Evolutionary conservation across 2,797 vertebrate species (phyloP).

Genomic region (Amblyopsis hoosieri): DNA sequence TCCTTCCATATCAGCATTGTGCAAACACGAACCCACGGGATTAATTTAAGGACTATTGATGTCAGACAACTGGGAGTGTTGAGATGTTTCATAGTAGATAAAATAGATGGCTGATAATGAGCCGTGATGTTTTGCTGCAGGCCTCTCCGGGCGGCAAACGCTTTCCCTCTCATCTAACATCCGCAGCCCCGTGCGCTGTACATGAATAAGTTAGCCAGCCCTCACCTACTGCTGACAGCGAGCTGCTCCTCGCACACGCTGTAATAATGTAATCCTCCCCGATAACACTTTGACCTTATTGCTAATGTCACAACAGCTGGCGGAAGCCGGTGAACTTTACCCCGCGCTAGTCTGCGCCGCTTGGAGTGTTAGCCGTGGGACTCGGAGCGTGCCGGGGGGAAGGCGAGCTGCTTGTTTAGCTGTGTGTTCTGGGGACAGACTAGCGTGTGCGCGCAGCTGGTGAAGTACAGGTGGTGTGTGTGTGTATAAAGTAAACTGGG

Average conservation of each 20-base stretch:
- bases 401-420: slow-evolving; percentile 56
- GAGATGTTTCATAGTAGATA: slow-evolving; percentile 71
- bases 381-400: slow-evolving; percentile 48
- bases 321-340: slow-evolving; percentile 75
- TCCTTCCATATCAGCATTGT: slow-evolving; percentile 71
- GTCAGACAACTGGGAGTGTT: slow-evolving; percentile 74
- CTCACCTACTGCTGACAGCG: slow-evolving; percentile 18
- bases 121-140: slow-evolving; percentile 56
- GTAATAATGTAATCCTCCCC: slow-evolving; percentile 63
- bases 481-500: slow-evolving; percentile 55
- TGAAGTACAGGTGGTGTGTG: slow-evolving; percentile 59
- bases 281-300: slow-evolving; percentile 75
- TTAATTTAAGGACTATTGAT: slow-evolving; percentile 74
- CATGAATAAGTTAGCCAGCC: slow-evolving; percentile 46
- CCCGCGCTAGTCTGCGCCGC: slow-evolving; percentile 63
- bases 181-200: slow-evolving; percentile 31
- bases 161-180: slow-evolving; percentile 63
- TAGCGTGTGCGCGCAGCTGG: slow-evolving; percentile 56
- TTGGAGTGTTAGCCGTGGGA: slow-evolving; percentile 63
- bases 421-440: slow-evolving; percentile 62
- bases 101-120: slow-evolving; percentile 78
- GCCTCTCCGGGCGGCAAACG: slow-evolving; percentile 54
- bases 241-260: slow-evolving; percentile 32
- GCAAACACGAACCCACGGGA: slow-evolving; percentile 73
- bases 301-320: slow-evolving; percentile 78